Conservation (phyloP, 2,797 vertebrate species). For the Poeciliopsis turneri region DNA sequence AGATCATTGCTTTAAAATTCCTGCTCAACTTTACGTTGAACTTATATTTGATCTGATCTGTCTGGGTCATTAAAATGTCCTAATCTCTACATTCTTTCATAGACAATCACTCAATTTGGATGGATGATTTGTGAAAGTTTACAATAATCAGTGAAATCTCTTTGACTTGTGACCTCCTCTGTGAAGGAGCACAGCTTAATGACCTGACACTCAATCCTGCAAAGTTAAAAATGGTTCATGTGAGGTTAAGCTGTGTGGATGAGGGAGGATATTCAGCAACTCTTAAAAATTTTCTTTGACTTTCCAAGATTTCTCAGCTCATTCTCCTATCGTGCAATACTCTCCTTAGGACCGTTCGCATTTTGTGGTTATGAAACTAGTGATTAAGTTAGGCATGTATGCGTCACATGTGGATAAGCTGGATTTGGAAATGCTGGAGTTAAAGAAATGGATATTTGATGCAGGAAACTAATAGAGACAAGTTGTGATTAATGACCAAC, state of each 20-base stretch:
- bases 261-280: slow-evolving; percentile 10
- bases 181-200: slow-evolving; percentile 18
- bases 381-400: slow-evolving; percentile 16
- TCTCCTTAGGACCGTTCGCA: slow-evolving; percentile 10
- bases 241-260: slow-evolving; percentile 40
- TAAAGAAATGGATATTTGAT: not conserved
- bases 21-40: not conserved
- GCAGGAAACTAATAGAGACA: not conserved
- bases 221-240: slow-evolving; percentile 43
- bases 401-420: slow-evolving; percentile 12
- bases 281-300: slow-evolving; percentile 32
- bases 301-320: slow-evolving; percentile 33
- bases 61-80: not conserved
- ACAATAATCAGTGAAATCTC: not conserved
- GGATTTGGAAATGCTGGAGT: not conserved
- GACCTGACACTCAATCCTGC: slow-evolving; percentile 24
- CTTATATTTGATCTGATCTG: not conserved
- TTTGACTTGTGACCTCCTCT: not conserved
- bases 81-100: not conserved
- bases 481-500: not conserved
- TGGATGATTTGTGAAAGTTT: slow-evolving; percentile 24
- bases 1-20: not conserved
- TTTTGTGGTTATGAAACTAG: slow-evolving; percentile 3
- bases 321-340: slow-evolving; percentile 35
- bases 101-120: slow-evolving; percentile 15